Evolutionary conservation across 2,888 invertebrate species (phyloP), one percentile per base, ranked within the genome.

Genomic region (Mythimna albipuncta): DNA sequence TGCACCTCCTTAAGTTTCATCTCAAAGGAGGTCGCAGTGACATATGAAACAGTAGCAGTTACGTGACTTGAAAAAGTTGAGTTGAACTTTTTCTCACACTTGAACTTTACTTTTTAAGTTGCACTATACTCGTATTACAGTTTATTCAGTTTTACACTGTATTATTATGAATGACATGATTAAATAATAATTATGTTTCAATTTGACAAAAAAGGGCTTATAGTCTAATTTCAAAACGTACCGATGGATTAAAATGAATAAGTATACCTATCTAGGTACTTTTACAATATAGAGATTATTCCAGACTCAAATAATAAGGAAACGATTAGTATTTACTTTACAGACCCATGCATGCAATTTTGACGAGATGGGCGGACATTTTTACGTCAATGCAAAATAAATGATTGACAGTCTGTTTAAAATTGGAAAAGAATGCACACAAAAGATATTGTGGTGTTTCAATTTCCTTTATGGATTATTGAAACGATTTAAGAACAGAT

Each of bases 21-120:
- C 94, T 94, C 94, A 93, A 93, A 94, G 95, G 95, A 94, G 95
- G 95, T 95, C 95, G 94, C 75, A 75, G 85, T 86, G 85, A 85
- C 87, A 89, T 89, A 80, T 89, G 85, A 90, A 91, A 92, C 91
- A 91, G 90, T 89, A 91, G 89, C 89, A 77, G 67, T 80, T 79
- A 80, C 69, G 72, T 77, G 69, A 83, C 74, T 71, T 54, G 62
- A 75, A 76, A 69, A 70, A 64, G 35, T 62, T 54, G 50, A 65
- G 52, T 47, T 47, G 16, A 47, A 76, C 38, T 69, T 72, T 67
- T 64, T 50, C 7, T 50, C 35, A 26, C 47, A 50, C 61, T 81
- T 65, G 35, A 75, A 72, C 54, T 79, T 61, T 64, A 11, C 35
- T 71, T 69, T 65, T 2, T n/a, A 67, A 21, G 32, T 35, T 47